A percentile compares a stretch with the other conserved stretches of the same genome.
These are phyloP conservation scores for Caiman crocodilus DNA, from an alignment of 2,797 vertebrate genomes.

Conservation along the genomic window DNA sequence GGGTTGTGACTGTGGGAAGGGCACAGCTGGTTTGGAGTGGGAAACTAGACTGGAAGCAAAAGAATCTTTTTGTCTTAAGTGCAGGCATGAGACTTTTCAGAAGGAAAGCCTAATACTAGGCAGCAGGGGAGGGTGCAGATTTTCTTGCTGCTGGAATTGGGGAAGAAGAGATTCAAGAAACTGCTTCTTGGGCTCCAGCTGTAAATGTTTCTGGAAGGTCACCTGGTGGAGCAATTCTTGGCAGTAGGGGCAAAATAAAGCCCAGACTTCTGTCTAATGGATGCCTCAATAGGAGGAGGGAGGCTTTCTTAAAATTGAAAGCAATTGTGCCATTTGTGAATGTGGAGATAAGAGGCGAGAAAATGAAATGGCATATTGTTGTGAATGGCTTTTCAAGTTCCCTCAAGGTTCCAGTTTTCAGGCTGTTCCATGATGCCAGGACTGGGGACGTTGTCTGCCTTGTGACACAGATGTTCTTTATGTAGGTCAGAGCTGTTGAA, in stretches of 20 bases:
- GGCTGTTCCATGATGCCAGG: constrained; percentile 8
- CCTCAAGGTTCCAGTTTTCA: not conserved
- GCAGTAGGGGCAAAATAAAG: not conserved
- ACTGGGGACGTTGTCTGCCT: constrained; percentile 37
- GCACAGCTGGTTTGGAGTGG: not conserved
- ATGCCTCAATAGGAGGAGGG: not conserved
- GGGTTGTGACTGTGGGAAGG: too few species aligned
- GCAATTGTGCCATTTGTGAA: not conserved
- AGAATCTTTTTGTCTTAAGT: not conserved
- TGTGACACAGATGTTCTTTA: constrained; percentile 34
- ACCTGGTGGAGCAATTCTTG: not conserved
- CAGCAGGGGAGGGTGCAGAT: not conserved
- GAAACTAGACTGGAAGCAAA: not conserved
- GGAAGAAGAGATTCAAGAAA: not conserved
- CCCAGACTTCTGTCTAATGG: not conserved
- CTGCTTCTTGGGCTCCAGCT: not conserved
- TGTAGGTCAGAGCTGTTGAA: not conserved
- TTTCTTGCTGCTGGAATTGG: not conserved
- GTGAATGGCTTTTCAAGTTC: not conserved
- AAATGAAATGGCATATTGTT: constrained; percentile 2
- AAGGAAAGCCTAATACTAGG: not conserved
- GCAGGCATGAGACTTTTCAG: not conserved
- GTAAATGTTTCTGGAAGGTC: not conserved
- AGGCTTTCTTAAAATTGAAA: not conserved
- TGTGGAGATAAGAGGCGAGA: not conserved